These are phyloP conservation scores for Tauraco erythrolophus DNA, from an alignment of 2,113 vertebrate species.

Conservation along the genomic window DNA sequence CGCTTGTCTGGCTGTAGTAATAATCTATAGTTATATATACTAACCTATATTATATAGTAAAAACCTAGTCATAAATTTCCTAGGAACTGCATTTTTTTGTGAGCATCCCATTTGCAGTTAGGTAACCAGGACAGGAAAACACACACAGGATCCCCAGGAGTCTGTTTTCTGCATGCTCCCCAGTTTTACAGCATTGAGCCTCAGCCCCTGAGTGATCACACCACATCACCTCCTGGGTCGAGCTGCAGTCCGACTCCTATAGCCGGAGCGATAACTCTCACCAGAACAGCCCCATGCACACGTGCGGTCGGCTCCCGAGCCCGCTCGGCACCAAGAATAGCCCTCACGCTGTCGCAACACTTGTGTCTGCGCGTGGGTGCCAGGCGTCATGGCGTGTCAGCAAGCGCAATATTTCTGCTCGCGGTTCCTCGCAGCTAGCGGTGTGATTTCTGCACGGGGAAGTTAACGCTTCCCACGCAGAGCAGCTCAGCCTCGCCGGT, in stretches of 20 bases:
- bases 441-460: neutral
- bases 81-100: neutral
- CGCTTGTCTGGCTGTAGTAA: accelerated
- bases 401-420: neutral
- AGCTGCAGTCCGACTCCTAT: neutral
- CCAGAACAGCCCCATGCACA: neutral
- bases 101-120: neutral
- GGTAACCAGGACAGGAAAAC: neutral
- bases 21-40: neutral
- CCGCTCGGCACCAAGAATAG: neutral
- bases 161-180: neutral
- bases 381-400: neutral
- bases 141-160: neutral
- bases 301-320: neutral
- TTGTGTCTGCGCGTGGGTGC: accelerated
- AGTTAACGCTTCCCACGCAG: neutral
- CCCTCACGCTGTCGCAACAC: neutral
- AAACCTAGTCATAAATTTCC: neutral
- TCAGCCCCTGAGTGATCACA: neutral
- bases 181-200: neutral
- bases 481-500: neutral
- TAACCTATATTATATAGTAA: too few species aligned
- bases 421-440: accelerated
- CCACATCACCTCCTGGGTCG: accelerated
- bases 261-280: neutral